Conservation (phyloP, 2,888 invertebrate species). For the Alentia gelatinosa region DNA sequence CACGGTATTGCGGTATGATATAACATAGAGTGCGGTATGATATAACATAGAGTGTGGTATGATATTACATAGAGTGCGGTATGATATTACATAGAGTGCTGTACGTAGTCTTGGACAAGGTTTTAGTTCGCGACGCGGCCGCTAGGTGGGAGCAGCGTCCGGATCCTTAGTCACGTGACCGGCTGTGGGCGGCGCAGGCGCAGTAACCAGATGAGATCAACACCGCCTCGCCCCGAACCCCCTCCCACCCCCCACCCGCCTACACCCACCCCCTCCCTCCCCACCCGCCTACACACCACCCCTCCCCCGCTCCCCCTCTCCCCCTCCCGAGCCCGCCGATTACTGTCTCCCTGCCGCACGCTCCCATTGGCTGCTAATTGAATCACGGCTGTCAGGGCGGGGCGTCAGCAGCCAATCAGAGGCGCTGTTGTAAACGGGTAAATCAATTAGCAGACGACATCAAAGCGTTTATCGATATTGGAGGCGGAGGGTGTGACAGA, state of each 20-base stretch:
- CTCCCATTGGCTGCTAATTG: conserved; percentile 38
- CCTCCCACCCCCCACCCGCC: background rate
- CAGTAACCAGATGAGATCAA: conserved; percentile 32
- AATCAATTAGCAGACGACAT: conserved; percentile 48
- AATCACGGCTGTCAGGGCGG: conserved; percentile 31
- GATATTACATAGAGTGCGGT: no score
- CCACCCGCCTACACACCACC: background rate
- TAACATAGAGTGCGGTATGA: no score
- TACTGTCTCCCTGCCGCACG: background rate
- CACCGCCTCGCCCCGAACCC: no score
- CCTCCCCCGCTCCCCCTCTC: background rate
- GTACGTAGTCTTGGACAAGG: no score
- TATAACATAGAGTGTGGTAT: no score
- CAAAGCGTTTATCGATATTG: conserved; percentile 51
- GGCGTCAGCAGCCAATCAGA: conserved; percentile 8
- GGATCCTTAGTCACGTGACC: no score
- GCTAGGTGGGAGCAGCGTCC: background rate
- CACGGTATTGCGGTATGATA: no score
- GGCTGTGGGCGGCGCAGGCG: background rate
- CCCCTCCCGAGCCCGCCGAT: background rate
- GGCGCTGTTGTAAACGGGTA: conserved; percentile 49
- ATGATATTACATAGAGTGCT: no score
- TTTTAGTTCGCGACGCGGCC: background rate
- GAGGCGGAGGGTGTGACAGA: conserved; percentile 5
- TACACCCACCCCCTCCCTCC: background rate